Evolutionary conservation across 2,888 invertebrate genomes (phyloP), one percentile per base, ranked within the genome.

Genomic region (Lasius platythorax): DNA sequence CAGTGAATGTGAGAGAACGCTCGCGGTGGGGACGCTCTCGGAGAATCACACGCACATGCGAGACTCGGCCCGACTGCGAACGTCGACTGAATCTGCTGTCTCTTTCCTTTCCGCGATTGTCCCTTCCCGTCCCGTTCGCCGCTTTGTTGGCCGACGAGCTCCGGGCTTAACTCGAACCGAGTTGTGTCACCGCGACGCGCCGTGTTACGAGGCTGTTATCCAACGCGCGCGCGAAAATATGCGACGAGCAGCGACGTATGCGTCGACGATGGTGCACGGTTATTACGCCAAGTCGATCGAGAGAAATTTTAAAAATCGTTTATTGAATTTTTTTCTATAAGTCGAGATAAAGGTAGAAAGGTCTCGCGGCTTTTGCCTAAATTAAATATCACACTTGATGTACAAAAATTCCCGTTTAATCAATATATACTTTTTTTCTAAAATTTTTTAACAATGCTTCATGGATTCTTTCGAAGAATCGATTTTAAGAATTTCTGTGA

Each of bases 201-300:
- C 46, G 86, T 88, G 86, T 87, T 89, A 87, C 73, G 87, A 82
- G 79, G 83, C 84, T 84, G 79, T 91, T 88, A 89, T 88, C 88
- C 84, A 88, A 90, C 83, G 67, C 74, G 79, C 70, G 82, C 79
- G 63, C 81, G 73, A 76, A 81, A 87, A 87, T 87, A 68, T 81
- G 82, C 70, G 73, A 79, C 67, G 58, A 15, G 46, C 56, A 58
- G 40, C 40, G 67, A 53, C 46, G 37, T 58, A 56, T n/a, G 46
- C 66, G 56, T 53, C 23, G 8, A 30, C 63, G 58, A 46, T 33
- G 28, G 43, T 33, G 46, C 43, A 3, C 3, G 40, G 50, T 63
- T 46, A 33, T 63, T 46, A 33, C 2, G 33, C n/a, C 28, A 28
- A 23, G 46, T 33, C 28, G 37, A 50, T n/a, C 23, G 12, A 18